A percentile compares a stretch with the other conserved stretches of the same genome.
Evolutionary conservation across 1,140 invertebrate species (phyloP).

Genomic region (Andrena cerasifolii): DNA sequence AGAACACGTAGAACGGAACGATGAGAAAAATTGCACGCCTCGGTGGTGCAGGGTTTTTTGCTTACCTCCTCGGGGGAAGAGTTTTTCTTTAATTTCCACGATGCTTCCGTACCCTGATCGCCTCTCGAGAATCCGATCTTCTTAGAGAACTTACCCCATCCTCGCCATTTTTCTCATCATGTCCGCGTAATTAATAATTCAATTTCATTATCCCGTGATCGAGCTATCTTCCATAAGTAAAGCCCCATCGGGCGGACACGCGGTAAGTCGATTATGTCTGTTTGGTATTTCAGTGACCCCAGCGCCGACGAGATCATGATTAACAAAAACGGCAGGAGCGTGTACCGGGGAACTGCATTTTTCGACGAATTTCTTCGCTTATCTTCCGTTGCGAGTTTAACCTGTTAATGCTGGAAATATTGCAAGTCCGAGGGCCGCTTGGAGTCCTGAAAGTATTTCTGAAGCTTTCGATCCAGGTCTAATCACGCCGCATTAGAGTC

Average conservation of each 20-base stretch:
- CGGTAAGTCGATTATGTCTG: constrained; percentile 33
- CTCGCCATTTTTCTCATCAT: constrained; percentile 13
- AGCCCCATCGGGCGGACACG: constrained; percentile 8
- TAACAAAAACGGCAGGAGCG: background rate
- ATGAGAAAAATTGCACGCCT: background rate
- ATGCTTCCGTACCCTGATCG: background rate
- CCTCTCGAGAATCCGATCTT: constrained; percentile 4
- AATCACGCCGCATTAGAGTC: background rate
- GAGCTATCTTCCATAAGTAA: background rate
- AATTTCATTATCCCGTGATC: constrained; percentile 40
- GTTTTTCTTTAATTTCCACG: constrained; percentile 30
- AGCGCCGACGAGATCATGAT: background rate
- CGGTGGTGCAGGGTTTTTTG: background rate
- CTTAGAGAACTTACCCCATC: constrained; percentile 9
- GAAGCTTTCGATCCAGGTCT: too few relatives aligned
- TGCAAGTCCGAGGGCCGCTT: too few relatives aligned
- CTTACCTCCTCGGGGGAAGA: background rate
- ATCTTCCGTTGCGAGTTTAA: background rate
- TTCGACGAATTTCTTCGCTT: too few relatives aligned
- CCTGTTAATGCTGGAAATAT: too few relatives aligned
- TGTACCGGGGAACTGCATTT: too few relatives aligned
- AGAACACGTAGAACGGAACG: background rate
- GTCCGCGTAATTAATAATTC: constrained; percentile 55
- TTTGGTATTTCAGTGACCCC: background rate
- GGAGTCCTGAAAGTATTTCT: too few relatives aligned